Evolutionary conservation across 1,140 invertebrate species (phyloP), one percentile per base, ranked within the genome.

Genomic region (Heliconius nattereri): DNA sequence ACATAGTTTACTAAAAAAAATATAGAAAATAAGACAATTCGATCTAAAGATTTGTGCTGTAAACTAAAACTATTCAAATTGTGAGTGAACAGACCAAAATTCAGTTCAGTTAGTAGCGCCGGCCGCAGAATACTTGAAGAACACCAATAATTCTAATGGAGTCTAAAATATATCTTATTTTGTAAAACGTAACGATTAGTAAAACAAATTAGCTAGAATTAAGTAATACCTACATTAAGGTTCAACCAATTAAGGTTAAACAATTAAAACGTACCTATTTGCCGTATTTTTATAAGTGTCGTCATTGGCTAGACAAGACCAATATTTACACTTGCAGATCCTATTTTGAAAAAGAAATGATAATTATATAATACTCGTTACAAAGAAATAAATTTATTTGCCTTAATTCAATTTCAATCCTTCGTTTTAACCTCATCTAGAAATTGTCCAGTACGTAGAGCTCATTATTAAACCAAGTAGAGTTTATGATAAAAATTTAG

Each of bases 281-380:
- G 75, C 78, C 74, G 76, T 80, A 76, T 72, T 60, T 80, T 80
- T 76, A 72, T 54, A 40, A 80, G 78, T 60, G 26, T 66, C 60
- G 60, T 66, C 26, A 13, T 66, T 66, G 60, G 60, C 11, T 66
- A 66, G 60, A 66, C 23, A 66, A 29, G 60, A 66, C 60, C 60
- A 66, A 66, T 66, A 66, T 26, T 29, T 66, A 66, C 2, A 66
- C 16, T 29, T 29, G 26, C 23, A 29, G 11, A 66, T 9, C 3
- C 8, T 11, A 23, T 57, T 23, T 57, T 57, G 8, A n/a, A 23
- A n/a, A n/a, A 23, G 20, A 57, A 20, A n/a, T n/a, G 7, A 9
- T 57, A 57, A 23, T 57, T 2, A 16, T 52, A 5, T 52, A 20
- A 19, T 52, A 20, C 19, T 52, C 20, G 7, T 52, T 52, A 20